Evolutionary conservation across 2,888 invertebrate species (phyloP).

Genomic region (Diploptera punctata): DNA sequence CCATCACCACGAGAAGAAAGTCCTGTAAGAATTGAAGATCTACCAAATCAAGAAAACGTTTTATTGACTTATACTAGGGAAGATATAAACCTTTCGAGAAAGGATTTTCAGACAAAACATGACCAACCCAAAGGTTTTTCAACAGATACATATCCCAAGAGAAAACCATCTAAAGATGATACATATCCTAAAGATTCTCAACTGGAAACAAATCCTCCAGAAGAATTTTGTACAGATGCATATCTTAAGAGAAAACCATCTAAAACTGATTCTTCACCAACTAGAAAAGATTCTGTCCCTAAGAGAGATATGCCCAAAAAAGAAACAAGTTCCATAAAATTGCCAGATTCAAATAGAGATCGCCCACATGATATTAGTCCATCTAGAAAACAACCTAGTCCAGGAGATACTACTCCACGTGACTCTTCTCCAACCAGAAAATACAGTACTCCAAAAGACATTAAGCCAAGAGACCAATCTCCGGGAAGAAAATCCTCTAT

Average conservation of each 20-base stretch:
- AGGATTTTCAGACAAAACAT: slow-evolving; percentile 20
- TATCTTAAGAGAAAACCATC: slow-evolving; percentile 15
- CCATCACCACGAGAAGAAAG: slow-evolving; percentile 19
- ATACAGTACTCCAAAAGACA: neutral
- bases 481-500: slow-evolving; percentile 50
- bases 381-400: neutral
- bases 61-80: slow-evolving; percentile 15
- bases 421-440: neutral
- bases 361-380: neutral
- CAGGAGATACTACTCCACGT: neutral
- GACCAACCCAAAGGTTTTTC: neutral
- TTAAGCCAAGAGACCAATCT: slow-evolving; percentile 25
- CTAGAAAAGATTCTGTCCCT: neutral
- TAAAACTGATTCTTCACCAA: neutral
- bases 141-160: slow-evolving; percentile 25
- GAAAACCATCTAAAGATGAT: slow-evolving; percentile 19
- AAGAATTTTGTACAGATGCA: neutral
- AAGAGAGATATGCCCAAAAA: neutral
- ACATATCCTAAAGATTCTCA: neutral
- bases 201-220: slow-evolving; percentile 1
- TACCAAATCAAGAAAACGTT: slow-evolving; percentile 41
- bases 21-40: neutral
- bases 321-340: neutral
- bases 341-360: neutral
- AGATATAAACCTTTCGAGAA: neutral